Evolutionary conservation across 1,140 invertebrate species (phyloP).

Genomic region (Drosophila nigrodunni): DNA sequence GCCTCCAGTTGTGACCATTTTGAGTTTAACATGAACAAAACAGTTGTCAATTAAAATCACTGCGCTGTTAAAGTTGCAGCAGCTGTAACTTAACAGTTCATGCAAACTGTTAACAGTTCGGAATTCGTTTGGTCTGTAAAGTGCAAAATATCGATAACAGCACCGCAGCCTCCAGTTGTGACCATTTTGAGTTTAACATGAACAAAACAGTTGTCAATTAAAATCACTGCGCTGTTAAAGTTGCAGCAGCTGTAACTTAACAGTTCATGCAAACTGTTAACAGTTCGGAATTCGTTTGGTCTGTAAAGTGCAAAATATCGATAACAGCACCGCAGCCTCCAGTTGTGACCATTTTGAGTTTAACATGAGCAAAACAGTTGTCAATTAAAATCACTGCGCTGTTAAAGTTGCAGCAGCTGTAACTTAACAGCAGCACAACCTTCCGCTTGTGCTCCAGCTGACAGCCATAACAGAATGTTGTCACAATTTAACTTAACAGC

Average conservation of each 20-base stretch:
- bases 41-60: not conserved
- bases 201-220: not conserved
- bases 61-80: too few species aligned
- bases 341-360: not conserved
- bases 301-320: not conserved
- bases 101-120: too few species aligned
- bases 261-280: too few species aligned
- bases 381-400: not conserved
- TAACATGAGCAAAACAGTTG: not conserved
- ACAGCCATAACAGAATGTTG: too few species aligned
- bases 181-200: constrained; percentile 6
- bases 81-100: too few species aligned
- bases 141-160: constrained; percentile 4
- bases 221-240: not conserved
- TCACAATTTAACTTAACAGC: too few species aligned
- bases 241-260: not conserved
- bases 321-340: not conserved
- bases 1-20: not conserved
- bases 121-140: too few species aligned
- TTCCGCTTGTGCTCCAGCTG: too few species aligned
- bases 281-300: too few species aligned
- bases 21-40: too few species aligned
- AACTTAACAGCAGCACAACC: too few species aligned
- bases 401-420: too few species aligned
- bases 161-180: not conserved